Evolutionary conservation across 2,113 vertebrate species (phyloP), one percentile per base, ranked within the genome.

Genomic region (Sakesphorus luctuosus): DNA sequence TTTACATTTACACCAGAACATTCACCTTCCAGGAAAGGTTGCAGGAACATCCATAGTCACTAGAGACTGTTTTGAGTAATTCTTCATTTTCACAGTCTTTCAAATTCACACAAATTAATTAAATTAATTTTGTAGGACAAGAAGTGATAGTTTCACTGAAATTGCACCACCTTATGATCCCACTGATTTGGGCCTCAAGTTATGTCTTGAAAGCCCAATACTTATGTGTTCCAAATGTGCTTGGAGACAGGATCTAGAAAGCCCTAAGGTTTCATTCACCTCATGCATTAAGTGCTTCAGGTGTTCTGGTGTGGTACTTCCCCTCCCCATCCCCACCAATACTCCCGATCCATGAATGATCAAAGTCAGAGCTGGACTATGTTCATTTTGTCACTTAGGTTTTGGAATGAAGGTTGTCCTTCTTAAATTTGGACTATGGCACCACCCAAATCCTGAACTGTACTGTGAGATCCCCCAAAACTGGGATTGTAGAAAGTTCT

Each of bases 61-160:
- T 16, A 50, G 20, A 83, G 59, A 29, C 13, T 56, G n/a, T 18
- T 93, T 56, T 35, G 11, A 78, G 38, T 14, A 36, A 81, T 81
- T 87, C 72, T 86, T 84, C 15, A 43, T 81, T 88, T 91, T 72
- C 47, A 47, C 19, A 58, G 29, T 76, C 62, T 69, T 78, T 77
- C 38, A 81, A 59, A 89, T 84, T 17, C 23, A 58, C 29, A 25
- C 17, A 49, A 55, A 36, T 58, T 40, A 81, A 71, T 88, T 47
- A 61, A 78, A 74, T 85, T 19, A 76, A 66, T 18, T 40, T 52
- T 38, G n/a, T 68, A 73, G 36, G 53, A 63, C 75, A 65, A 89
- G 49, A 49, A 84, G 35, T 24, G 15, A 31, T 44, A 6, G 21
- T 77, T 90, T 58, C 80, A 81, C 35, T 87, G 77, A 59, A 82